phyloP scores from a whole-genome alignment of 2,888 invertebrate genomes.

The Apodemia zela region DNA sequence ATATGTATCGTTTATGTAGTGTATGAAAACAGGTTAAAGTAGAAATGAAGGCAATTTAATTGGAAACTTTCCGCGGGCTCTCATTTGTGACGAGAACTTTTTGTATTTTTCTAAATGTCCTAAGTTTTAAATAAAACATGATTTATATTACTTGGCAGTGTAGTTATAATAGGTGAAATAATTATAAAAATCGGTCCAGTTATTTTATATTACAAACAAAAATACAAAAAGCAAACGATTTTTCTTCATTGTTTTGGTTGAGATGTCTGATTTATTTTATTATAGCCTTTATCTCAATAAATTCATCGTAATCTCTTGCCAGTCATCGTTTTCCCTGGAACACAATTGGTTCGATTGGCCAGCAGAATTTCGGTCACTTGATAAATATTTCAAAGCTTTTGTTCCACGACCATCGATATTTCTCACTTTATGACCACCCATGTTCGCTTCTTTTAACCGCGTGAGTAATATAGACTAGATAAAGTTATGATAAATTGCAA shows the following conservation, averaged over 20 bases:
- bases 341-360: not conserved
- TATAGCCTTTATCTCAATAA: not conserved
- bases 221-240: not conserved
- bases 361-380: not conserved
- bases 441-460: no score
- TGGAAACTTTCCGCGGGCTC: no score
- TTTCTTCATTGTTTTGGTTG: conserved; percentile 3
- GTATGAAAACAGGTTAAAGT: no score
- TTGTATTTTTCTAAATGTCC: no score
- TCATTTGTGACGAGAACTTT: no score
- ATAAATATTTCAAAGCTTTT: not conserved
- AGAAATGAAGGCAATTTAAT: no score
- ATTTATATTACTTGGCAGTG: not conserved
- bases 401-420: not conserved
- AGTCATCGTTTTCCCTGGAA: not conserved
- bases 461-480: no score
- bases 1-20: no score
- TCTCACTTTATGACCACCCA: not conserved
- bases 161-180: not conserved
- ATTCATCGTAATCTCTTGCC: no score
- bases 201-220: not conserved
- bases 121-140: not conserved
- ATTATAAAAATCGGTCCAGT: not conserved
- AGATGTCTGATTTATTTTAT: not conserved
- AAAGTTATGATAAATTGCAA: no score